These are phyloP conservation scores for Ceuthmochares aereus DNA, from an alignment of 2,113 vertebrate species.

Conservation along the genomic window DNA sequence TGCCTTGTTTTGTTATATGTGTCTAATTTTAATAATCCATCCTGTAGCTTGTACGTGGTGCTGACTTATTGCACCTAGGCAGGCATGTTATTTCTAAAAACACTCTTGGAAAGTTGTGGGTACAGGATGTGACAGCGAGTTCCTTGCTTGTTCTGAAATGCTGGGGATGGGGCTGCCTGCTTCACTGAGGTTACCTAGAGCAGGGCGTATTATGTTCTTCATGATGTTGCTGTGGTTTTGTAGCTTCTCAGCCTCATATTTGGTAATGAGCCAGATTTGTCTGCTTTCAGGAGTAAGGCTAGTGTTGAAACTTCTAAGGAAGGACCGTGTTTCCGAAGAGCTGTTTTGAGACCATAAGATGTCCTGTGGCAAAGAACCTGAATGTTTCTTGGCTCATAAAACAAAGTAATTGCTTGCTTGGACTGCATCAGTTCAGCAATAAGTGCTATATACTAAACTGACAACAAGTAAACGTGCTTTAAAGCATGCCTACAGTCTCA, in stretches of 20 bases:
- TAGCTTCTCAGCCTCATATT: background rate
- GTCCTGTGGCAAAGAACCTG: background rate
- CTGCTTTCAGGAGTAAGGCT: background rate
- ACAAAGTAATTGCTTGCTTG: fast-evolving
- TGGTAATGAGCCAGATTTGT: background rate
- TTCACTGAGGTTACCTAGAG: background rate
- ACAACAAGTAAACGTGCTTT: fast-evolving
- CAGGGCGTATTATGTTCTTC: background rate
- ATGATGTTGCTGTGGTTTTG: background rate
- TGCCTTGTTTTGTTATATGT: background rate
- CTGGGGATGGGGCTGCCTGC: background rate
- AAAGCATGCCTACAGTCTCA: fast-evolving
- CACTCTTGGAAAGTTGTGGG: background rate
- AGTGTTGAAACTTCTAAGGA: background rate
- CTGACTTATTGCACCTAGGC: background rate
- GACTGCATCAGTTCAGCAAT: background rate
- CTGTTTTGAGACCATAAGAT: background rate
- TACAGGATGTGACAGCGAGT: background rate
- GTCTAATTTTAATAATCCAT: background rate
- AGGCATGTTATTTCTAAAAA: background rate
- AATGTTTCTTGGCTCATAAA: background rate
- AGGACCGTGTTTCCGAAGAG: background rate
- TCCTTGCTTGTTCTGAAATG: background rate
- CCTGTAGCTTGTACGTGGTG: background rate
- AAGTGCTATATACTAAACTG: background rate